Base-by-base conservation (phyloP, 2,797 vertebrate species). In the Cynodonichthys magdalenae region DNA sequence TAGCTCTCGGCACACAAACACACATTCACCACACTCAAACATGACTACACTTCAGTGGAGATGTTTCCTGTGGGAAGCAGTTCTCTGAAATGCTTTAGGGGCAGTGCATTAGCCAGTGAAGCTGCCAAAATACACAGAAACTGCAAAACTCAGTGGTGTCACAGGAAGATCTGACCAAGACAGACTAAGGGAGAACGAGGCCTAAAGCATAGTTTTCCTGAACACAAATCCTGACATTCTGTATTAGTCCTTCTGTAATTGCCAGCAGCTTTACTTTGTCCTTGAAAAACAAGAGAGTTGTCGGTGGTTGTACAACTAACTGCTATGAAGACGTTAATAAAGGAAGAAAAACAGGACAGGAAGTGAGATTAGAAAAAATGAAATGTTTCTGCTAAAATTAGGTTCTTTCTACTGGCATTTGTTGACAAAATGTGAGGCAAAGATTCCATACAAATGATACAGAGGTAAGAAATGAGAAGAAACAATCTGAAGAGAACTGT, bases 331-430 rank as follows among this genome's bases (percentile, higher is more conserved):
- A 61, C 54, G 68, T 70, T 70, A 77, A 80, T 68, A 28, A 71
- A 36, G 58, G 18, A 52, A 61, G 69, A 80, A 74, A n/a, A 48
- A 64, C 1, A 71, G 45, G 60, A 59, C 62, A 70, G 63, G 51
- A 45, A 71, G 34, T 56, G 47, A 75, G 48, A 49, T 11, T 31
- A 71, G 31, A 48, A 47, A 69, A 62, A 71, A 34, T 64, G 64
- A 74, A 83, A 81, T 31, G 52, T 77, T 73, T 73, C 53, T 58
- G 63, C 55, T 57, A 19, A 14, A 56, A 68, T 78, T 80, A 84
- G 49, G 59, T 85, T 79, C 84, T 84, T 69, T 81, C 17, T 20
- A 3, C 41, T 41, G 66, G 50, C 15, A 59, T 63, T 67, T 76
- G 61, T 49, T 42, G 48, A 77, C 24, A 49, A 8, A 18, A 64